Evolutionary conservation across 2,888 invertebrate genomes (phyloP), one percentile per base, ranked within the genome.

Genomic region (Flexamia atlantica): DNA sequence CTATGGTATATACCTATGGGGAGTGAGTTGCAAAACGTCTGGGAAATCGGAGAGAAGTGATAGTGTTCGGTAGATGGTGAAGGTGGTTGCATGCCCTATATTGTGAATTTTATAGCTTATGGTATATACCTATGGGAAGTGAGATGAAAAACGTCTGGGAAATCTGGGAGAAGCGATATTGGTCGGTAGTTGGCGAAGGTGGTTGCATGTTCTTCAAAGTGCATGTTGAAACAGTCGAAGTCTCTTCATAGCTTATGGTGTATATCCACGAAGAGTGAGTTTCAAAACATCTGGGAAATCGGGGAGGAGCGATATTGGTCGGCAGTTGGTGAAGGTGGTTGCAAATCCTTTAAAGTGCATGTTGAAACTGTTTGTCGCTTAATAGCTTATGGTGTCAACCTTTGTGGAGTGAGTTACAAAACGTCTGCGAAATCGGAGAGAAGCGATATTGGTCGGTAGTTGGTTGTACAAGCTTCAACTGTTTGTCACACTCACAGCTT

Each of bases 401-500:
- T n/a, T n/a, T n/a, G n/a, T n/a, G 64, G 64, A 57, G 23, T 25
- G 57, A 25, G 12, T 57, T 57, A 23, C 57, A 20, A 57, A 57
- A 57, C 23, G 57, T 57, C 17, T 57, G 57, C 23, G 25, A 20
- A 57, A 57, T 23, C 23, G 23, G 57, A 23, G 1, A 57, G 57
- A 23, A 57, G 20, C 25, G 57, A 57, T 57, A 57, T 57, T 23
- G 57, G 57, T 57, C 57, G 57, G 23, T 57, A 57, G 57, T 57
- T 20, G 57, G 57, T 5, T 5, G 20, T 20, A 23, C 2, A 9
- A 9, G 57, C 12, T 4, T 57, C 5, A 36, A 7, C 5, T 36
- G 5, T 36, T 4, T 36, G n/a, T n/a, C n/a, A n/a, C n/a, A n/a
- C n/a, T n/a, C n/a, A n/a, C n/a, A n/a, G n/a, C n/a, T n/a, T n/a